Evolutionary conservation across 2,797 vertebrate genomes (phyloP), one percentile per base, ranked within the genome.

Genomic region (Silurus lanzhouensis): DNA sequence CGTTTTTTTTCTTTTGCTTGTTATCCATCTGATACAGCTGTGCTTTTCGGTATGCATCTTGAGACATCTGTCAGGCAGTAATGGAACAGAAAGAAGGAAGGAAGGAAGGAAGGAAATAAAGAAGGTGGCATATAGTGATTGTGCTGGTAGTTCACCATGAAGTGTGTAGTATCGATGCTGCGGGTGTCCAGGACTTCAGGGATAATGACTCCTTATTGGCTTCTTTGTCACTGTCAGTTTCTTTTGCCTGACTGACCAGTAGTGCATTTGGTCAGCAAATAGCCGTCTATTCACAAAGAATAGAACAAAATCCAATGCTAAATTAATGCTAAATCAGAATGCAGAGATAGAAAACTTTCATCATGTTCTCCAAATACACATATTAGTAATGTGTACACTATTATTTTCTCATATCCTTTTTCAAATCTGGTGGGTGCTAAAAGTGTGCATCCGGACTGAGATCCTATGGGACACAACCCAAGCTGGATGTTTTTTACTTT

Each of bases 211-310:
- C 17, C 55, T 87, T 84, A 87, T 87, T 84, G 83, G 71, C 78
- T 76, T 82, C 78, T 87, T 87, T 70, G 84, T 87, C 86, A 87
- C 48, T 87, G 83, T 84, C 83, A 81, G 70, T 81, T 84, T 71
- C 44, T 64, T 76, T 76, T 87, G 86, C 86, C 27, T 84, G 82
- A 75, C 61, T 75, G 38, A 8, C 77, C 82, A 84, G 25, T 58
- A 61, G 72, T 75, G 76, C 9, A 0, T 75, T 48, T 48, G 58
- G 38, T 75, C 85, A 48, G 55, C 76, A 55, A 74, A 22, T 57
- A 25, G 61, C 14, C 31, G 19, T 57, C 70, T 74, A 63, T 75
- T 66, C 15, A 57, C 46, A 44, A 61, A 22, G 44, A 19, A 52
- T 52, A 52, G 8, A 52, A 52, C 22, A 46, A 27, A 22, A 61